Conservation (phyloP, 2,113 vertebrate genomes). For the Fregata magnificens region DNA sequence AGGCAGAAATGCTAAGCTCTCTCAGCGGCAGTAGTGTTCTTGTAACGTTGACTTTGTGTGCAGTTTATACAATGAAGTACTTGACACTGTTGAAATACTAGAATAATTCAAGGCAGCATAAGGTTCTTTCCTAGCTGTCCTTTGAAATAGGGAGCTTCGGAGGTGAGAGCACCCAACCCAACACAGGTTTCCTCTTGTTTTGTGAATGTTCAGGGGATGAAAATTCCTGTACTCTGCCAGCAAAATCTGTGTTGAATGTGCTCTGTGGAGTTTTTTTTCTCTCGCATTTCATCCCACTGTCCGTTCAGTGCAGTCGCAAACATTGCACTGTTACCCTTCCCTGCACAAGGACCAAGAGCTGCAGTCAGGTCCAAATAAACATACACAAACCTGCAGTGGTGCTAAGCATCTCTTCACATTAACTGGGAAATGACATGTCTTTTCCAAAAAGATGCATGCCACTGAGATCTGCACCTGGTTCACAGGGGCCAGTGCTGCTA, state of each 20-base stretch:
- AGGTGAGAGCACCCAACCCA: not conserved
- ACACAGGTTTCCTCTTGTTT: not conserved
- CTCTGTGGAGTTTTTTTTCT: not conserved
- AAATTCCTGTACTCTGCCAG: not conserved
- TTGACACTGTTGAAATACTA: accelerated
- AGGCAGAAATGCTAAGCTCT: not conserved
- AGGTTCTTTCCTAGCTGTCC: not conserved
- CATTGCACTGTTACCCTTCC: not conserved
- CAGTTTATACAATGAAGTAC: accelerated
- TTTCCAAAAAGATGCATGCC: not conserved
- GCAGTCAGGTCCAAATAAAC: not conserved
- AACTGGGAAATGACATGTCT: not conserved
- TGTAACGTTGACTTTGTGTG: accelerated
- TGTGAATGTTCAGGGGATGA: not conserved
- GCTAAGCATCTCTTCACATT: not conserved
- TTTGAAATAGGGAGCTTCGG: not conserved
- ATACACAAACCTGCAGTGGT: accelerated
- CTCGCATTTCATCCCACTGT: accelerated
- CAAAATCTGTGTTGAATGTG: accelerated
- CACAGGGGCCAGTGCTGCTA: not conserved
- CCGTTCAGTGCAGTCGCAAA: not conserved
- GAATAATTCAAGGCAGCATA: not conserved
- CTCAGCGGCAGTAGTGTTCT: not conserved
- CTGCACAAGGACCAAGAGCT: not conserved
- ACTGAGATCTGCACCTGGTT: not conserved